Conservation (phyloP, 2,888 invertebrate species). For the Crepidodera aurea region DNA sequence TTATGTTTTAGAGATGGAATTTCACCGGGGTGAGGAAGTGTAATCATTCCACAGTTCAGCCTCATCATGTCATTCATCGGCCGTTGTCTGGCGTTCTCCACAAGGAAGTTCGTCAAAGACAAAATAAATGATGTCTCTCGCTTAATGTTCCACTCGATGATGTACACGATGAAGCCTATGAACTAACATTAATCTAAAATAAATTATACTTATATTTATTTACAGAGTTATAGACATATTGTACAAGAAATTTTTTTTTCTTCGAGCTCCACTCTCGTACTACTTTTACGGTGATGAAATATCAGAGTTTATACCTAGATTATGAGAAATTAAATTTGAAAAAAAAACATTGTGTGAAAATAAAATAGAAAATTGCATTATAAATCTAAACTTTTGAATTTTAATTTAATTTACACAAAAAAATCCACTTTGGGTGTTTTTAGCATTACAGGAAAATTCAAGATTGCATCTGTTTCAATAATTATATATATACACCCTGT, state of each 20-base stretch:
- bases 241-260: slow-evolving; percentile 46
- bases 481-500: too few relatives aligned
- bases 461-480: too few relatives aligned
- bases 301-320: too few relatives aligned
- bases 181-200: slow-evolving; percentile 53
- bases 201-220: slow-evolving; percentile 56
- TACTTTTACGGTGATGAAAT: neutral
- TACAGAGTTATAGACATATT: slow-evolving; percentile 50
- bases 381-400: too few relatives aligned
- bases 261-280: slow-evolving; percentile 1
- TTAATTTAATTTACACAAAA: too few relatives aligned
- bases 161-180: slow-evolving; percentile 52
- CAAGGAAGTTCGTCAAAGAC: slow-evolving; percentile 43
- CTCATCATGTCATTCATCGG: slow-evolving; percentile 53
- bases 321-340: too few relatives aligned
- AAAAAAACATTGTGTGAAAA: too few relatives aligned
- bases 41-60: slow-evolving; percentile 40
- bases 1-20: neutral
- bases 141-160: slow-evolving; percentile 52
- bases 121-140: slow-evolving; percentile 52
- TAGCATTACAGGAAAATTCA: too few relatives aligned
- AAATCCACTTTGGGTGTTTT: too few relatives aligned
- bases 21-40: slow-evolving; percentile 27
- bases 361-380: too few relatives aligned
- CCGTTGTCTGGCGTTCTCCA: slow-evolving; percentile 44